Base-by-base conservation (phyloP, 2,797 vertebrate species). In the Mus spretus region DNA sequence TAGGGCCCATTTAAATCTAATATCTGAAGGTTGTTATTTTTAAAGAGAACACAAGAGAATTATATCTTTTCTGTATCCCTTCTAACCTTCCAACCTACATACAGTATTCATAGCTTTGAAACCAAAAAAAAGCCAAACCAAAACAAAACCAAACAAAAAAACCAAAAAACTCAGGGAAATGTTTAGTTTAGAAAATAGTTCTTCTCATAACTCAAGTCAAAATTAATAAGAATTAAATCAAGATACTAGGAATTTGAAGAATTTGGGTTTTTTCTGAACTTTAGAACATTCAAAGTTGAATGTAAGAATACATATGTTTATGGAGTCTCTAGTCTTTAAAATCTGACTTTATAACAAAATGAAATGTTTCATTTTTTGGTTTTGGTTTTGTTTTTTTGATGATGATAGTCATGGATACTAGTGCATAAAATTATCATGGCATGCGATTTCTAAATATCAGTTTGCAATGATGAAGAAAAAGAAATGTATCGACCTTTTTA, bases 381-480 rank as follows among this genome's bases (percentile, higher is more conserved):
- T 63, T 50, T 61, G 15, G 50, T 61, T 80, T 12, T 11, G 50
- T 50, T 50, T 50, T 50, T 50, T 89, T 94, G 13, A 7, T 65
- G 20, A n/a, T 24, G 78, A 86, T 55, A 53, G 1, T 88, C 53
- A 47, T 4, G 78, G 80, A 65, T 87, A 11, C 47, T 95, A 94
- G 9, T 75, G 75, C 24, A 90, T 75, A 88, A 81, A 91, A 85
- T 82, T 83, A 93, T 81, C 19, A 89, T 65, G 17, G n/a, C 34
- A 91, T 85, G 13, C 79, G 2, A 67, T 95, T 93, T 65, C 22
- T 84, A 59, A 82, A 10, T 4, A 88, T 47, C 5, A 26, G 14
- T 74, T 79, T 87, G 34, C n/a, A 78, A 0, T 63, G 11, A 70
- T 75, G 79, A 90, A 63, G n/a, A 50, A 90, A 63, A 61, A 44